Evolutionary conservation across 2,797 vertebrate genomes (phyloP), one percentile per base, ranked within the genome.

Genomic region (Microchirus variegatus): DNA sequence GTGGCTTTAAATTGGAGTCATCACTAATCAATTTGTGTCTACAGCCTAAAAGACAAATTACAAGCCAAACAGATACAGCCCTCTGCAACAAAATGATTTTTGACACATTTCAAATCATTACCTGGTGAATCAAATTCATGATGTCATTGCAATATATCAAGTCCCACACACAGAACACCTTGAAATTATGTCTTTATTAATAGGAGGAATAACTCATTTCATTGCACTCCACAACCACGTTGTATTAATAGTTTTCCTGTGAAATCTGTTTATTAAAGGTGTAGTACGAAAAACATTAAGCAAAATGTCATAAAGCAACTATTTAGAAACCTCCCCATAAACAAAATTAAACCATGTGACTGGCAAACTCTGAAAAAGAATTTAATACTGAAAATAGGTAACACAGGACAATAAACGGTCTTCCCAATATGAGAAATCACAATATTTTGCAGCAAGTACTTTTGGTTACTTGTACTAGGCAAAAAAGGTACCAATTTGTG

Each of bases 391-490:
- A 93, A 92, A 90, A 67, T 77, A 90, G 76, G 80, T 84, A 89
- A 93, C 87, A 90, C 88, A 87, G 87, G 78, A 88, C 80, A 86
- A 84, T 81, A 89, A 90, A 89, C 83, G 58, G 85, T 91, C 93
- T 94, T 94, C 93, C 93, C 94, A 94, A 94, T 94, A 93, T 94
- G 94, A 94, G 93, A 94, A 94, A 94, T 91, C 85, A 80, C 87
- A 81, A 82, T 59, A 84, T 91, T 91, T 89, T 91, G 89, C 90
- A 83, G 55, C 4, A 84, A 92, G 90, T 93, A 93, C 91, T 87
- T 85, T 80, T 77, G 81, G 82, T 90, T 81, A 81, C 55, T 77
- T 82, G 88, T 91, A 93, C 90, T 92, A 78, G 67, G 90, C 90
- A 94, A 94, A 89, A 89, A 82, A 75, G 42, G 92, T 93, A 94